Conservation (phyloP, 2,113 vertebrate genomes). For the Connochaetes taurinus region DNA sequence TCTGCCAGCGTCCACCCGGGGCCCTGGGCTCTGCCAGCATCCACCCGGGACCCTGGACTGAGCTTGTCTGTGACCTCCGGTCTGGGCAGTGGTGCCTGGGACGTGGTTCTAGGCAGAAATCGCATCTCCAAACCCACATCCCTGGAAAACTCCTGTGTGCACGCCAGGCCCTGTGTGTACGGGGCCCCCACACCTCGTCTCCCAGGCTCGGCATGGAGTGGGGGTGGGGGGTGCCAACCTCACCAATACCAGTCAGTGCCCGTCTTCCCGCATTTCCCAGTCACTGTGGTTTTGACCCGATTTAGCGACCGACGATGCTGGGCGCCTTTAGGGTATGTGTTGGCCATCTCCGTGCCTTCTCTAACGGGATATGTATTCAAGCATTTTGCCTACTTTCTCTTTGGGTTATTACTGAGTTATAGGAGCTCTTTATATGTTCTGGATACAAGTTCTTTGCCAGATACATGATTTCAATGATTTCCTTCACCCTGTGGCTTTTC, state of each 20-base stretch:
- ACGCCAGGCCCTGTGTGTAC: background rate
- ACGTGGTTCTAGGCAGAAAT: accelerated
- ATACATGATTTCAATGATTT: accelerated
- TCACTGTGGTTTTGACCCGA: background rate
- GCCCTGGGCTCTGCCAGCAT: background rate
- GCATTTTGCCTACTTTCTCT: too few species aligned
- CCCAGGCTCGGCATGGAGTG: accelerated
- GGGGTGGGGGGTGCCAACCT: background rate
- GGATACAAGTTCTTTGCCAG: background rate
- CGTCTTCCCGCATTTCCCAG: too few species aligned
- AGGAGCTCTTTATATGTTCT: too few species aligned
- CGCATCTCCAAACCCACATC: background rate
- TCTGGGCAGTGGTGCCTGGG: too few species aligned
- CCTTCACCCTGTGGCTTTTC: background rate
- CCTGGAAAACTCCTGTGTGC: background rate
- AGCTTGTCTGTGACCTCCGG: background rate
- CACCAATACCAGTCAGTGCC: accelerated
- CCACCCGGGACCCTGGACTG: background rate
- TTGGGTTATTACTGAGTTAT: background rate
- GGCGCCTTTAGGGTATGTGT: accelerated
- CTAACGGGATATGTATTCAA: background rate
- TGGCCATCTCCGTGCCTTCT: background rate
- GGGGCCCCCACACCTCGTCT: background rate
- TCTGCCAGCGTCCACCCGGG: background rate
- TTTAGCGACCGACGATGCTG: accelerated